Evolutionary conservation across 2,888 invertebrate species (phyloP).

Genomic region (Crepidodera aurea): DNA sequence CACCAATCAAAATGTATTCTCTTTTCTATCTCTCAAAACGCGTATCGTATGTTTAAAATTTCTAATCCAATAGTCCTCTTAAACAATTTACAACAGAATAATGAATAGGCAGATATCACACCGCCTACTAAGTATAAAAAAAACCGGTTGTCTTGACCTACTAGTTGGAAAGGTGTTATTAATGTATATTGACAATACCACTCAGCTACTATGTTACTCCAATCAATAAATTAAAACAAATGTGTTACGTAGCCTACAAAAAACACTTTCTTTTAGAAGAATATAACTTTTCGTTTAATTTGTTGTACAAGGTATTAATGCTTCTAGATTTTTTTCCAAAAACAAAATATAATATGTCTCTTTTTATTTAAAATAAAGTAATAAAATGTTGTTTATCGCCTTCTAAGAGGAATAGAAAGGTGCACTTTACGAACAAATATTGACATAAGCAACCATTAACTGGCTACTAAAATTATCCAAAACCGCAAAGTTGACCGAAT

Average conservation of each 20-base stretch:
- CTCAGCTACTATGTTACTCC: neutral
- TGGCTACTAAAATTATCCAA: too few species aligned
- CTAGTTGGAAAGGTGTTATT: neutral
- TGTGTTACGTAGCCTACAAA: neutral
- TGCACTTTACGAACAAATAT: too few species aligned
- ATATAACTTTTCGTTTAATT: neutral
- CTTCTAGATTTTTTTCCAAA: too few species aligned
- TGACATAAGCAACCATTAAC: too few species aligned
- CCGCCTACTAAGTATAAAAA: neutral
- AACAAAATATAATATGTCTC: too few species aligned
- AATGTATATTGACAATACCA: conserved; percentile 3
- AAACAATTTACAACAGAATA: too few species aligned
- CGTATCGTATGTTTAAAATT: neutral
- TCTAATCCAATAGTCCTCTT: neutral
- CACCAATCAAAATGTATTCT: too few species aligned
- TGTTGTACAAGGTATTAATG: too few species aligned
- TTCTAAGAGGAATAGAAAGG: too few species aligned
- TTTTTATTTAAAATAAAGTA: too few species aligned
- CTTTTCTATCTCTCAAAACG: neutral
- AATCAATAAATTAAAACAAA: conserved; percentile 7
- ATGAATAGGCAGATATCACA: too few species aligned
- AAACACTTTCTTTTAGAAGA: conserved; percentile 2
- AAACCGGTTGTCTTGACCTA: conserved; percentile 6
- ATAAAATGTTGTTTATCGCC: too few species aligned
- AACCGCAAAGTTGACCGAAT: neutral